Evolutionary conservation across 2,888 invertebrate genomes (phyloP).

Genomic region (Uropetala carovei): DNA sequence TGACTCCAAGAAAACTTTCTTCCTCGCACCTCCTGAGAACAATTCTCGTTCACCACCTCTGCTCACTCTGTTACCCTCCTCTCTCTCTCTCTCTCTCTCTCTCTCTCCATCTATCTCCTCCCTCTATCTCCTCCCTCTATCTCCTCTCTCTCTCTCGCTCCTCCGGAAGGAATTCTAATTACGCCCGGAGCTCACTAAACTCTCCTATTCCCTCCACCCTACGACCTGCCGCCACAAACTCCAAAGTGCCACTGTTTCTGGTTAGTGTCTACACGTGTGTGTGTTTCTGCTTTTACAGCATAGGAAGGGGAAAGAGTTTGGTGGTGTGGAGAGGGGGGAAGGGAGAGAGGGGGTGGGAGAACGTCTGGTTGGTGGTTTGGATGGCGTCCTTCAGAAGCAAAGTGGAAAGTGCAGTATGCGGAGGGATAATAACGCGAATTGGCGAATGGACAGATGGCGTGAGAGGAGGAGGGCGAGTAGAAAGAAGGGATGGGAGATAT

Average conservation of each 20-base stretch:
- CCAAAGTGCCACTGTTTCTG: conserved; percentile 61
- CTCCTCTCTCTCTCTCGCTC: neutral
- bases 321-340: neutral
- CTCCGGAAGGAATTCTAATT: conserved; percentile 20
- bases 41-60: neutral
- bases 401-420: neutral
- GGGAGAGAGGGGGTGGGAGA: neutral
- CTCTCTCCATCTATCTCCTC: neutral
- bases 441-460: neutral
- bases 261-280: conserved; percentile 38
- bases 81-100: neutral
- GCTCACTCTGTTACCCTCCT: neutral
- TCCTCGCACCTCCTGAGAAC: too few relatives aligned
- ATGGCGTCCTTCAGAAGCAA: conserved; percentile 9
- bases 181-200: neutral
- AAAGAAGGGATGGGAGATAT: too few relatives aligned
- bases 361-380: neutral
- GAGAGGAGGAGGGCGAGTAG: too few relatives aligned
- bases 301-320: neutral
- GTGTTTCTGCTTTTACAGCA: neutral
- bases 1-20: too few relatives aligned
- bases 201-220: neutral
- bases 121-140: neutral
- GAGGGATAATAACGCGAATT: conserved; percentile 25
- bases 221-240: conserved; percentile 35